Evolutionary conservation across 2,113 vertebrate genomes (phyloP).

Genomic region (Cynoglossus semilaevis): DNA sequence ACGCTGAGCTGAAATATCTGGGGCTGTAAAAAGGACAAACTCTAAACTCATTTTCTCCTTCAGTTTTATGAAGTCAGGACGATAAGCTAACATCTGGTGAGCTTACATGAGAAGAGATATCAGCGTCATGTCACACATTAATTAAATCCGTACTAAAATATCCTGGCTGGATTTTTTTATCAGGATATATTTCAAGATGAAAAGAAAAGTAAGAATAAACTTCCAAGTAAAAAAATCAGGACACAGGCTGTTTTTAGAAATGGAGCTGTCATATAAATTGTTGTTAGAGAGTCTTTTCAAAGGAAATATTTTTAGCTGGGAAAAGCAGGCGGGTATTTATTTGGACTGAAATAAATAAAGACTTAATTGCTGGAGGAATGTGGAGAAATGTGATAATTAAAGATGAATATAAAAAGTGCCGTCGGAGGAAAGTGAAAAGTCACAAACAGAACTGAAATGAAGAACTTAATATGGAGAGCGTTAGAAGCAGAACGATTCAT

Average conservation of each 20-base stretch:
- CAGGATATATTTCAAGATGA: slow-evolving; percentile 10
- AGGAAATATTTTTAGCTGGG: slow-evolving; percentile 28
- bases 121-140: slow-evolving; percentile 35
- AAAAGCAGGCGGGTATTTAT: not conserved
- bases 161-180: slow-evolving; percentile 17
- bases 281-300: slow-evolving; percentile 5
- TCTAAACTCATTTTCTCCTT: not conserved
- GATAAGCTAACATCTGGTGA: slow-evolving; percentile 16
- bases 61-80: not conserved
- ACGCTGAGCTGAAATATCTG: slow-evolving; percentile 18
- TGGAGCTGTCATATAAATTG: slow-evolving; percentile 21
- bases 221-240: slow-evolving; percentile 27
- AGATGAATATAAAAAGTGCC: slow-evolving; percentile 3
- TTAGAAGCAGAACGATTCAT: not conserved
- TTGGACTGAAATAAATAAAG: slow-evolving; percentile 31
- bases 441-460: slow-evolving; percentile 4
- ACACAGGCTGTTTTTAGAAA: slow-evolving; percentile 23
- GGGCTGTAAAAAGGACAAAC: too few species aligned
- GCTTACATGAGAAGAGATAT: slow-evolving; percentile 18
- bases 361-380: slow-evolving; percentile 1
- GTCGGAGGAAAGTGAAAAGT: slow-evolving; percentile 21
- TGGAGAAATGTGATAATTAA: slow-evolving; percentile 21
- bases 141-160: slow-evolving; percentile 22
- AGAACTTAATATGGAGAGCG: not conserved
- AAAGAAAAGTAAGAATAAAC: slow-evolving; percentile 45